A percentile compares a stretch with the other conserved stretches of the same genome.
Conservation (phyloP, 2,888 invertebrate species). For the Lasiommata megera region DNA sequence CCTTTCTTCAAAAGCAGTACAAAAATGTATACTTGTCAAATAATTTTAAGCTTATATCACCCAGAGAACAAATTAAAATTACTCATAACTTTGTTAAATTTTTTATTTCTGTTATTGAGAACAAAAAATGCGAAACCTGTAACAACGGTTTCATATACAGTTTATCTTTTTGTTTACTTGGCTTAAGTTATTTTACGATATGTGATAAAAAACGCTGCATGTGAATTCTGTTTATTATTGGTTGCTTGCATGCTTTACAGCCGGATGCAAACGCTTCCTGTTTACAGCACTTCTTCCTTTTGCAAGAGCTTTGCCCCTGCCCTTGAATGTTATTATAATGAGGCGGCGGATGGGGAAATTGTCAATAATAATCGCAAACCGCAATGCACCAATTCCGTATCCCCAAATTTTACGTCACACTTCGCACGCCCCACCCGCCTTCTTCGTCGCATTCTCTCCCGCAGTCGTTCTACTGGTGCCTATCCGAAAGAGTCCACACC, state of each 20-base stretch:
- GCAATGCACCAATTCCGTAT: neutral
- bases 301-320: slow-evolving; percentile 62
- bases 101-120: neutral
- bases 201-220: slow-evolving; percentile 21
- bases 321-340: slow-evolving; percentile 38
- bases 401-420: slow-evolving; percentile 31
- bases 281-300: slow-evolving; percentile 61
- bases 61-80: too few species aligned
- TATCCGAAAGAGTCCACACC: slow-evolving; percentile 46
- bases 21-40: too few species aligned
- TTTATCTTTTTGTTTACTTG: slow-evolving; percentile 15
- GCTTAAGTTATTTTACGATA: neutral
- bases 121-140: neutral
- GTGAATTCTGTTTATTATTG: slow-evolving; percentile 21
- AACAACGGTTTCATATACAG: neutral
- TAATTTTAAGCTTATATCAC: too few species aligned
- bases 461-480: slow-evolving; percentile 61
- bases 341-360: slow-evolving; percentile 18
- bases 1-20: too few species aligned
- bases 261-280: slow-evolving; percentile 58
- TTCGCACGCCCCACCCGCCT: slow-evolving; percentile 49
- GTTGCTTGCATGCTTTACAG: slow-evolving; percentile 50
- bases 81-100: too few species aligned
- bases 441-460: slow-evolving; percentile 49
- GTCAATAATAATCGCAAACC: slow-evolving; percentile 3